These are phyloP conservation scores for Manis pentadactyla DNA, from an alignment of 2,797 vertebrate genomes.

Conservation along the genomic window DNA sequence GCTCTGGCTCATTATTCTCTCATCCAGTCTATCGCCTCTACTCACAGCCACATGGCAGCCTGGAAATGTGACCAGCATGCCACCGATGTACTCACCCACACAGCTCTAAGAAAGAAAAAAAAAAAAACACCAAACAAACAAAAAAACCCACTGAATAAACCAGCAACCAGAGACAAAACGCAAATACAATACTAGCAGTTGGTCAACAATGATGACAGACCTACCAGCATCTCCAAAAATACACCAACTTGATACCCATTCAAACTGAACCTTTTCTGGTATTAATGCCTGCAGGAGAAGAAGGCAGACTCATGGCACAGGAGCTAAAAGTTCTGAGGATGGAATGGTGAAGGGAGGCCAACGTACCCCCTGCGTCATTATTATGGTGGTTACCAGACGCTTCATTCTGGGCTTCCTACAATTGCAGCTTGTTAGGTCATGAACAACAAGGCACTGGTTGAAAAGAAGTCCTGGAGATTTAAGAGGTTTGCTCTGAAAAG, in stretches of 20 bases:
- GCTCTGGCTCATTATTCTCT: slow-evolving; percentile 40
- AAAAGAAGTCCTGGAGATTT: slow-evolving; percentile 63
- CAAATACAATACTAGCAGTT: slow-evolving; percentile 49
- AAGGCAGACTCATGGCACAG: neutral
- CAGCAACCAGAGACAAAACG: slow-evolving; percentile 57
- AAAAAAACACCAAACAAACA: no score
- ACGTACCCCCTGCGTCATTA: neutral
- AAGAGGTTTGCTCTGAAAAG: slow-evolving; percentile 51
- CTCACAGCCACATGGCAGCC: neutral
- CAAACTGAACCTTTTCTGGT: slow-evolving; percentile 41
- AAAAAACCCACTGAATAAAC: slow-evolving; percentile 18
- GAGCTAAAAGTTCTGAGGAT: neutral
- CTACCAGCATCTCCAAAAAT: slow-evolving; percentile 23
- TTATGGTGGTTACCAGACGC: neutral
- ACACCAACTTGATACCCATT: slow-evolving; percentile 45
- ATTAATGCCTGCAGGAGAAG: slow-evolving; percentile 5
- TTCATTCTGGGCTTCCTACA: neutral
- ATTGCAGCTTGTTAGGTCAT: neutral
- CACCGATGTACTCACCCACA: slow-evolving; percentile 30
- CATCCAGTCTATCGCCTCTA: slow-evolving; percentile 46
- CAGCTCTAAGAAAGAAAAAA: neutral
- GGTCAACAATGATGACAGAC: slow-evolving; percentile 4
- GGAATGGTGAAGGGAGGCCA: neutral
- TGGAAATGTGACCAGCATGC: slow-evolving; percentile 61
- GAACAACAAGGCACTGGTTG: slow-evolving; percentile 17